These are phyloP conservation scores for Chiloscyllium plagiosum DNA, from an alignment of 2,113 vertebrate species.

Conservation along the genomic window DNA sequence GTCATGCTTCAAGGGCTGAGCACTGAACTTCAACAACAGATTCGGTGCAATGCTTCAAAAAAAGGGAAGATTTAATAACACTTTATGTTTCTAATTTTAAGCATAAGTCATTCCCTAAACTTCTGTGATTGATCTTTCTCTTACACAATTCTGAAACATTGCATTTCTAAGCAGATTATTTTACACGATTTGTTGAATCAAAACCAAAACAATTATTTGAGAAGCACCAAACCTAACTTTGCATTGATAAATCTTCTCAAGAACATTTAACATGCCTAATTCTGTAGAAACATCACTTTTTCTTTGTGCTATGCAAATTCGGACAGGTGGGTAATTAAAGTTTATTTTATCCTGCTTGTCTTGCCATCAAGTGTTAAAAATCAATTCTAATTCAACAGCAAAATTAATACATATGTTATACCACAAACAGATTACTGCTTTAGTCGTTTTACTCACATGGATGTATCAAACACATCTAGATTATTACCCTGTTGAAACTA, in stretches of 20 bases:
- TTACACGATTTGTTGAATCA: conserved; percentile 37
- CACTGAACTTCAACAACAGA: conserved; percentile 31
- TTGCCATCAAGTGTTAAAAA: conserved; percentile 4
- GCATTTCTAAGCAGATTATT: conserved; percentile 43
- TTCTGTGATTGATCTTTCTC: conserved; percentile 41
- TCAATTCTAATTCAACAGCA: conserved; percentile 39
- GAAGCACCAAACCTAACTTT: not conserved
- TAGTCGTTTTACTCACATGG: not conserved
- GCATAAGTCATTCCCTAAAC: conserved; percentile 37
- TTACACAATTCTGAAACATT: conserved; percentile 42
- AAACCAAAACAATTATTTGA: conserved; percentile 37
- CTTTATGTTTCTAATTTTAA: conserved; percentile 41
- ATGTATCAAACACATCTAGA: not conserved
- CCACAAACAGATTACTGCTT: not conserved
- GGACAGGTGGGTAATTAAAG: conserved; percentile 34
- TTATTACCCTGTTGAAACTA: not conserved
- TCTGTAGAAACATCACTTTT: not conserved
- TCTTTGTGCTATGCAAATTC: not conserved
- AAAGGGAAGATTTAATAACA: not conserved
- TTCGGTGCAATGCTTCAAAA: not conserved
- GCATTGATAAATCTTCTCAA: conserved; percentile 22
- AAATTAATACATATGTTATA: conserved; percentile 32
- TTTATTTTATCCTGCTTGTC: conserved; percentile 39
- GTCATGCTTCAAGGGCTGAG: conserved; percentile 38
- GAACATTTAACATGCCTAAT: not conserved